These are phyloP conservation scores for Trichonephila clavata DNA, from an alignment of 1,140 invertebrate genomes.

Conservation along the genomic window DNA sequence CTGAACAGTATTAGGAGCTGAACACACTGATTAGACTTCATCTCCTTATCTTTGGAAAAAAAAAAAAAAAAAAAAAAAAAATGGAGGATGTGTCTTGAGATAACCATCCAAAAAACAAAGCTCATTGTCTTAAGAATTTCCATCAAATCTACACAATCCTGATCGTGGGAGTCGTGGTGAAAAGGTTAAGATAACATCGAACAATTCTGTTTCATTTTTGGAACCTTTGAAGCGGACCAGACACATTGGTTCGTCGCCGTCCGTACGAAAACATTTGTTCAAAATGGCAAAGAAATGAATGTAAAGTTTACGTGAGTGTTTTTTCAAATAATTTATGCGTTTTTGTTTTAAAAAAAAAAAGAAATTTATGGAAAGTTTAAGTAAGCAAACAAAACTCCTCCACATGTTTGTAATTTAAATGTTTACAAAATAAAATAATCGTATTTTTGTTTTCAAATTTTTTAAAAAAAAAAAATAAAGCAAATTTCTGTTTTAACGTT, in stretches of 20 bases:
- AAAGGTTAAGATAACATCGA: conserved; percentile 32
- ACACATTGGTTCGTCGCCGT: not conserved
- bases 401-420: too few relatives aligned
- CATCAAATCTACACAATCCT: not conserved
- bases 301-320: not conserved
- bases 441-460: too few relatives aligned
- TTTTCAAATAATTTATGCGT: not conserved
- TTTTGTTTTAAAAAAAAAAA: not conserved
- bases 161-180: conserved; percentile 13
- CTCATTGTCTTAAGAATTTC: conserved; percentile 18
- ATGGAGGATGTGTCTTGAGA: not conserved
- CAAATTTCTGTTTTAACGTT: too few relatives aligned
- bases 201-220: conserved; percentile 2
- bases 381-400: not conserved
- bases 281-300: not conserved
- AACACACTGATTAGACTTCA: not conserved
- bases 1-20: too few relatives aligned
- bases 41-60: not conserved
- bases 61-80: not conserved
- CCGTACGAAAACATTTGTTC: conserved; percentile 5
- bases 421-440: too few relatives aligned
- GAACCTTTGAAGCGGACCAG: not conserved
- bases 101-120: not conserved
- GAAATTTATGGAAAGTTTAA: not conserved
- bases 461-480: too few relatives aligned